Evolutionary conservation across 2,888 invertebrate genomes (phyloP).

Genomic region (Rotaria magnacalcarata): DNA sequence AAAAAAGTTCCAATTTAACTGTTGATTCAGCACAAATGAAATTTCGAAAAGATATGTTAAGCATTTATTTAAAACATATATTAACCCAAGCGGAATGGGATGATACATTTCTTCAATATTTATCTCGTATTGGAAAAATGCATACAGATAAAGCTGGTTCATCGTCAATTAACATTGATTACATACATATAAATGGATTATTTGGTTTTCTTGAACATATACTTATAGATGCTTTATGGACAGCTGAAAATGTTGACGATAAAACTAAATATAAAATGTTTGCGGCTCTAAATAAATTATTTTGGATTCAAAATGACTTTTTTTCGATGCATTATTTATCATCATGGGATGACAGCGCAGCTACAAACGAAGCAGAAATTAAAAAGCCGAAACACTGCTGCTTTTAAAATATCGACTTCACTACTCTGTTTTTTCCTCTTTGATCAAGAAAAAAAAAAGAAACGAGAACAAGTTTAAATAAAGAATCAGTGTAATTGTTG

Average conservation of each 20-base stretch:
- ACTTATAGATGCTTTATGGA: background rate
- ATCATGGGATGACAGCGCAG: background rate
- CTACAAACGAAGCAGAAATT: background rate
- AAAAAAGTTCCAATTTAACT: background rate
- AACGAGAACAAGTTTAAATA: background rate
- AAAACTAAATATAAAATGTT: background rate
- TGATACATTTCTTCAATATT: slow-evolving; percentile 6
- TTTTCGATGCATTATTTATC: background rate
- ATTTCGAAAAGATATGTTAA: slow-evolving; percentile 3
- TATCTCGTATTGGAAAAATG: background rate
- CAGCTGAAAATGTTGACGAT: background rate
- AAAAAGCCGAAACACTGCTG: background rate
- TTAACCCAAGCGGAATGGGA: background rate
- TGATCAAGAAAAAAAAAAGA: background rate
- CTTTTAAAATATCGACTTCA: background rate
- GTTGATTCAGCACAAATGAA: background rate
- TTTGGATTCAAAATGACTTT: background rate
- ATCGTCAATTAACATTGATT: background rate
- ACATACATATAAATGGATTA: background rate
- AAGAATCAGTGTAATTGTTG: background rate
- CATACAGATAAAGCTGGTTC: background rate
- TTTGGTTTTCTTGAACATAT: background rate
- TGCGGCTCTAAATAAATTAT: background rate
- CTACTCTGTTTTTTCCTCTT: background rate
- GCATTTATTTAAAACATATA: background rate